Percentiles rank a stretch among this genome's conserved stretches.
Evolutionary conservation across 1,140 invertebrate species (phyloP).

Genomic region (Drosophila dunni): DNA sequence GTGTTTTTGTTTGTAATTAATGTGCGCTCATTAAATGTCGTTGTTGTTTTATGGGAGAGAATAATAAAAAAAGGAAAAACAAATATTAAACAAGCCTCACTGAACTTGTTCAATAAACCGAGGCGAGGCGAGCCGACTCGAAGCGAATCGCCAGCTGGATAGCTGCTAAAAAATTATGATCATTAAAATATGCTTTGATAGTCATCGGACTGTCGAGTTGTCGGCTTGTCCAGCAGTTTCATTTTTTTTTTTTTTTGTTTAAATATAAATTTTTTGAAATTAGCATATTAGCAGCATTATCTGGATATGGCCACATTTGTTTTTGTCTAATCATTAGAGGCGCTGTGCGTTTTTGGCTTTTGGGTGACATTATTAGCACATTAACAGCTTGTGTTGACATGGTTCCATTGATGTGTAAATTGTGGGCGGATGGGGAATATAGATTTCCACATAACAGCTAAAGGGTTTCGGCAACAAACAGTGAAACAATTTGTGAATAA

Average conservation of each 20-base stretch:
- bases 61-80: background rate
- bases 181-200: constrained; percentile 67
- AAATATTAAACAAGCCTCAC: constrained; percentile 39
- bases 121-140: constrained; percentile 15
- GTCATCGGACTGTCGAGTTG: constrained; percentile 35
- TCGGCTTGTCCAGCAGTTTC: constrained; percentile 18
- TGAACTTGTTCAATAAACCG: constrained; percentile 55
- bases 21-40: constrained; percentile 67
- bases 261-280: constrained; percentile 24
- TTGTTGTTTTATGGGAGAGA: constrained; percentile 48
- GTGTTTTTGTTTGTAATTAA: constrained; percentile 66
- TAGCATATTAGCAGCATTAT: constrained; percentile 63
- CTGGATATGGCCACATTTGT: constrained; percentile 51
- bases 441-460: background rate
- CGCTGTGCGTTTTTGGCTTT: constrained; percentile 37
- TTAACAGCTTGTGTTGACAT: constrained; percentile 47
- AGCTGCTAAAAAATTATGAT: constrained; percentile 50
- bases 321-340: constrained; percentile 48
- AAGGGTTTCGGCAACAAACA: too few species aligned
- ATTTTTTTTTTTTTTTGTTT: constrained; percentile 13
- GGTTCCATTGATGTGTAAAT: constrained; percentile 20
- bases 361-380: constrained; percentile 55
- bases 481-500: too few species aligned
- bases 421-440: background rate
- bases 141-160: constrained; percentile 31